Base-by-base conservation (phyloP, 2,797 vertebrate genomes). In the Notolabrus celidotus region DNA sequence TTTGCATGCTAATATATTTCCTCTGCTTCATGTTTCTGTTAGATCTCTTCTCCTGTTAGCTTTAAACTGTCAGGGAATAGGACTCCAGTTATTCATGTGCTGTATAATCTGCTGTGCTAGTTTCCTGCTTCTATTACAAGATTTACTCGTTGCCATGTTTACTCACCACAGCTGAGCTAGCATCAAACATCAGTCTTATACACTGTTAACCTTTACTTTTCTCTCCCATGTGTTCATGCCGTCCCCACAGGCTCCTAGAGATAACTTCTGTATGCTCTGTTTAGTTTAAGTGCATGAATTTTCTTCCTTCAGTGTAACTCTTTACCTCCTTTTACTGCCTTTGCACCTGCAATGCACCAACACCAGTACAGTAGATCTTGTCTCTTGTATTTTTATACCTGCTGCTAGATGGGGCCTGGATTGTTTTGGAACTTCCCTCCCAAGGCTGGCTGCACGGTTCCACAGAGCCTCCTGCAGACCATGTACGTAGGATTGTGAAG, bases 341-440 rank as follows among this genome's bases (percentile, higher is more conserved):
- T 76, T 84, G 51, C 83, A 80, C 68, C 80, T 86, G 79, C 73
- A 86, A 78, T 86, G 74, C 78, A 86, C 82, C 87, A 74, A 58
- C 58, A 58, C 46, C 74, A 87, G 79, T 86, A 74, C 74, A 83
- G 77, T 67, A 56, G 82, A 78, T 76, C 66, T 86, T 82, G 79
- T 86, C 73, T 89, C 73, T 86, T 90, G 79, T 91, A 87, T 92
- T 88, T 90, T 83, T 90, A 87, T 80, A 85, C 84, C 84, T 10
- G 59, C 84, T 89, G 88, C 85, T 89, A 93, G 92, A 94, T 93
- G 93, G 92, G 92, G 79, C 92, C 88, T 77, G 92, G 93, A 93
- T 92, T 94, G 89, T 92, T 94, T 86, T 93, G 91, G 93, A 94
- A 89, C 89, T 92, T 93, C 90, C 89, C 91, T 81, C 86, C 86